Evolutionary conservation across 1,140 invertebrate species (phyloP), one percentile per base, ranked within the genome.

Genomic region (Zaprionus nigranus): DNA sequence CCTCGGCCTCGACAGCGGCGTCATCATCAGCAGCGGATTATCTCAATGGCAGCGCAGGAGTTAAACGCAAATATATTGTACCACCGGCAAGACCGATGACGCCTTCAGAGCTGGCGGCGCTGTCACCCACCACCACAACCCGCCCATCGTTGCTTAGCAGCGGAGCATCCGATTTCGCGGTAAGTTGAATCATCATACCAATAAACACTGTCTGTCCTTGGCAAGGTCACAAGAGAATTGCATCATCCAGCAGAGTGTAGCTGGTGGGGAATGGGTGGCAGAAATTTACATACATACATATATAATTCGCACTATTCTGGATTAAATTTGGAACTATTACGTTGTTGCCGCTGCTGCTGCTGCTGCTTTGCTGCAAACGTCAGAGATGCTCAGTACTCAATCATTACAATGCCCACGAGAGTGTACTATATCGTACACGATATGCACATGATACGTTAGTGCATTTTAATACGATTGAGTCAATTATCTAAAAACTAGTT

Each of bases 91-190:
- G 34, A n/a, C 2, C 69, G 17, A 56, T 66, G 51, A 58, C 63
- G 36, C 54, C 63, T 13, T 20, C 51, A 26, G 58, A 53, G 30
- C 26, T 79, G 24, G 38, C 53, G 26, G 58, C 73, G 15, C 54
- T 78, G 28, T 65, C 36, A 15, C 36, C 36, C 12, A 38, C 65
- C 61, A 62, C 30, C 61, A 62, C 30, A 3, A 34, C 67, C 43
- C 68, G 72, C 43, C 71, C 70, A 26, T 60, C 65, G 36, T 71
- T 64, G 17, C 70, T 70, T 13, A 68, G 73, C 46, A 92, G 90
- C 75, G 81, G 86, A 49, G 64, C 78, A 15, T 72, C 84, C 20
- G 91, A 92, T 71, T 78, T 92, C 43, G 82, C 80, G 76, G 91
- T 92, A 53, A 91, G 87, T 87, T 17, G 6, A 30, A 26, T 46